Base-by-base conservation (phyloP, 37 sponge, comb jelly and placozoan genomes). In the Cliona cf. orientalis region DNA sequence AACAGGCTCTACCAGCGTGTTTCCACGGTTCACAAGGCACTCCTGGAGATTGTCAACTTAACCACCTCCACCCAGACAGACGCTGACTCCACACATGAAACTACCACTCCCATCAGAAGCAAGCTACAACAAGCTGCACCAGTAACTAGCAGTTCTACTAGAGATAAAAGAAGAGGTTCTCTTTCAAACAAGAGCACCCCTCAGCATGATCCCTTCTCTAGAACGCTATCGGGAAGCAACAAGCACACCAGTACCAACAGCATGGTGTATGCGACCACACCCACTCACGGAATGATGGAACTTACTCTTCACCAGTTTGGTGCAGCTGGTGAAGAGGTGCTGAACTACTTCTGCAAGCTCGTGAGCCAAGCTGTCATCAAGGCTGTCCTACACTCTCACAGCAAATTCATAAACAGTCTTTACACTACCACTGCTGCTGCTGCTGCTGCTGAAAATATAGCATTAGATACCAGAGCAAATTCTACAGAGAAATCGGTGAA, bases 1-100 rank as follows among this genome's bases (percentile, higher is more conserved):
- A 44, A 57, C 46, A 58, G 37, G 25, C 71, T 88, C 19, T 26
- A 69, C 3, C 17, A 58, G 19, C 32, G 67, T 6, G 60, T 69
- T 32, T 53, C 67, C 40, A 73, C 26, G 7, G 64, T 83, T 22
- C 55, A 40, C 35, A 63, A 53, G 3, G 66, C 67, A 1, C 58
- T 89, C 36, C 42, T 84, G 41, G 75, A 71, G 9, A 64, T 79
- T 0, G 72, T 87, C 58, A 31, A 61, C 36, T 42, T 85, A 0
- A 42, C 84, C n/a, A 43, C 59, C 21, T 39, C 82, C 53, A 49
- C n/a, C 70, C 14, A 3, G 26, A 6, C 7, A 61, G 25, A 22
- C 33, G 37, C 36, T 37, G 5, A 69, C 6, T 26, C 22, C 70
- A 41, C 25, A 69, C 7, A 4, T 3, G 23, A 23, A 42, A 7